Percentiles rank a stretch among this genome's conserved stretches.
Evolutionary conservation across 1,140 invertebrate species (phyloP).

Genomic region (Aphis craccivora): DNA sequence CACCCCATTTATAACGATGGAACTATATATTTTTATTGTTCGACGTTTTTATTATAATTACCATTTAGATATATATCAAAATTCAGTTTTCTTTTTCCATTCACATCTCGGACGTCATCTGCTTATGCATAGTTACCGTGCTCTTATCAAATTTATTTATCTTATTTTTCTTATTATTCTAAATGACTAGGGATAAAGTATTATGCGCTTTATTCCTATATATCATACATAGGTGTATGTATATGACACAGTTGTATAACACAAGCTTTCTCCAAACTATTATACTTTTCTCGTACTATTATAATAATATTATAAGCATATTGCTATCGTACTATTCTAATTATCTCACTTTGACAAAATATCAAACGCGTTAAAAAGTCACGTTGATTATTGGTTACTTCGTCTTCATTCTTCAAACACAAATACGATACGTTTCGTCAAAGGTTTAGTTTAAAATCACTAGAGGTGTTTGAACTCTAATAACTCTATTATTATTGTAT

Average conservation of each 20-base stretch:
- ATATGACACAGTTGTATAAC: neutral
- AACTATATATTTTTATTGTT: neutral
- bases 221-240: neutral
- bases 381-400: neutral
- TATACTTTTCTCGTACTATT: neutral
- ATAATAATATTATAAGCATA: neutral
- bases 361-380: neutral
- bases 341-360: neutral
- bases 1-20: neutral
- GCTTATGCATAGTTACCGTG: too few species aligned
- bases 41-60: neutral
- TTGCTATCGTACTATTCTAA: neutral
- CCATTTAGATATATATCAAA: neutral
- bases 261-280: neutral
- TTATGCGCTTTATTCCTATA: neutral
- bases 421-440: neutral
- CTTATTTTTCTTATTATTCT: constrained; percentile 15
- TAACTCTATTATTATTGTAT: neutral
- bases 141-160: neutral
- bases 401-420: neutral
- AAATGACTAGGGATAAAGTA: constrained; percentile 8
- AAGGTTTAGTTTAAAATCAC: too few species aligned
- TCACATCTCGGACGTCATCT: neutral
- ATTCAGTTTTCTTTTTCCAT: neutral
- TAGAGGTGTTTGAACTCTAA: neutral